Evolutionary conservation across 2,888 invertebrate genomes (phyloP).

Genomic region (Anorthoa munda): DNA sequence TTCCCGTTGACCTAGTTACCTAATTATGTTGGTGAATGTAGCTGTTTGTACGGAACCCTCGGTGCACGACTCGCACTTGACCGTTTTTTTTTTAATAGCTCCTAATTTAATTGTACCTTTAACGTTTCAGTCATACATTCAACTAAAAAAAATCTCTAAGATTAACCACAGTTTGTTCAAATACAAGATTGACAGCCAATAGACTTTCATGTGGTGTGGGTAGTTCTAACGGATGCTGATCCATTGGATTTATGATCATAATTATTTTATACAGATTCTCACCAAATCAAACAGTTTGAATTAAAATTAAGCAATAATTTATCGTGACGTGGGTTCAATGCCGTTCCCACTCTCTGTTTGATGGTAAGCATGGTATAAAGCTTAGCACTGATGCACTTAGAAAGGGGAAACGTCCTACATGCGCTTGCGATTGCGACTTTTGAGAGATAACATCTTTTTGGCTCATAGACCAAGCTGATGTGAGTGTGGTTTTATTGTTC

Average conservation of each 20-base stretch:
- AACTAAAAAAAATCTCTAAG: not conserved
- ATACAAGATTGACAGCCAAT: conserved; percentile 12
- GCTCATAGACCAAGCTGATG: conserved; percentile 51
- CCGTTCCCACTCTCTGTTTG: conserved; percentile 51
- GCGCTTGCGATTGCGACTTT: conserved; percentile 34
- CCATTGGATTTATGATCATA: conserved; percentile 9
- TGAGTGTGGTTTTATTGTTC: not conserved
- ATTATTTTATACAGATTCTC: conserved; percentile 49
- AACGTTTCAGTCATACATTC: not conserved
- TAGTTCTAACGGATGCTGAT: conserved; percentile 11
- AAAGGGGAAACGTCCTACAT: conserved; percentile 69
- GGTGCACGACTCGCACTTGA: too few relatives aligned
- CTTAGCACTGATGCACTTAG: conserved; percentile 55
- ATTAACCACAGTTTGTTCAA: not conserved
- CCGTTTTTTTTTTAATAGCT: not conserved
- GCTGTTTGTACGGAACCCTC: too few relatives aligned
- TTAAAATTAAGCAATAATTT: conserved; percentile 50
- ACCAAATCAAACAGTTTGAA: conserved; percentile 19
- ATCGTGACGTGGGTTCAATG: conserved; percentile 57
- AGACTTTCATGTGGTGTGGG: conserved; percentile 25
- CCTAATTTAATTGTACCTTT: not conserved
- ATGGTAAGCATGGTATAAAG: conserved; percentile 31
- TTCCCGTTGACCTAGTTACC: too few relatives aligned
- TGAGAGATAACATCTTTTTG: conserved; percentile 45
- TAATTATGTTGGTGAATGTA: too few relatives aligned